These are phyloP conservation scores for Drosophila eugracilis DNA, from an alignment of 1,140 invertebrate species.

Conservation along the genomic window DNA sequence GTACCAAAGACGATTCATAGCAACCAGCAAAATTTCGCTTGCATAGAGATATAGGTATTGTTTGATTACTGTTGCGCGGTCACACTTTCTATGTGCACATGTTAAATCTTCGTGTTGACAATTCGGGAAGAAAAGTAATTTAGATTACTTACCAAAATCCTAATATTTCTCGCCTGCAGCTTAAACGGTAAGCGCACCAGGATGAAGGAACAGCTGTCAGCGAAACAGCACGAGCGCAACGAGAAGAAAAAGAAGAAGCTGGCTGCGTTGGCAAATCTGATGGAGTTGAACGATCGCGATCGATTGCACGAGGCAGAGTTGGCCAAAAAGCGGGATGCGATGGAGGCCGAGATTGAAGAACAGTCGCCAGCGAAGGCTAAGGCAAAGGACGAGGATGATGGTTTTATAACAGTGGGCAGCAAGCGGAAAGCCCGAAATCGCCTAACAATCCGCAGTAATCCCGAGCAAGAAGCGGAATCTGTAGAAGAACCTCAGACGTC, in stretches of 20 bases:
- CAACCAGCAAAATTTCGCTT: not conserved
- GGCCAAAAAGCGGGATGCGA: conserved; percentile 37
- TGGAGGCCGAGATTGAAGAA: not conserved
- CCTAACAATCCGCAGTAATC: conserved; percentile 33
- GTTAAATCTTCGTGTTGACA: conserved; percentile 9
- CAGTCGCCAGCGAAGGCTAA: not conserved
- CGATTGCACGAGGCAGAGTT: conserved; percentile 62
- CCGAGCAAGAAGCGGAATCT: conserved; percentile 18
- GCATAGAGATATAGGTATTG: too few species aligned
- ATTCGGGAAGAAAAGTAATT: not conserved
- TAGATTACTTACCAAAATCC: not conserved
- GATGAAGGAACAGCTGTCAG: conserved; percentile 70
- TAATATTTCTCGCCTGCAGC: conserved; percentile 22
- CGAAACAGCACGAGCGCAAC: conserved; percentile 86
- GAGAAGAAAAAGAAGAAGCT: conserved; percentile 89
- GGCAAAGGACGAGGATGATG: conserved; percentile 45
- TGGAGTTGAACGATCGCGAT: conserved; percentile 88
- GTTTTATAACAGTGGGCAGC: conserved; percentile 61
- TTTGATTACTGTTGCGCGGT: too few species aligned
- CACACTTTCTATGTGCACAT: not conserved
- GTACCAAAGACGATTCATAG: not conserved
- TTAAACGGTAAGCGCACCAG: conserved; percentile 56
- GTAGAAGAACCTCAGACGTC: not conserved
- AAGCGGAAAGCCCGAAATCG: conserved; percentile 68
- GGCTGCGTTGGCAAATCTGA: conserved; percentile 87